Evolutionary conservation across 2,888 invertebrate genomes (phyloP).

Genomic region (Alloscopus bannaensis): DNA sequence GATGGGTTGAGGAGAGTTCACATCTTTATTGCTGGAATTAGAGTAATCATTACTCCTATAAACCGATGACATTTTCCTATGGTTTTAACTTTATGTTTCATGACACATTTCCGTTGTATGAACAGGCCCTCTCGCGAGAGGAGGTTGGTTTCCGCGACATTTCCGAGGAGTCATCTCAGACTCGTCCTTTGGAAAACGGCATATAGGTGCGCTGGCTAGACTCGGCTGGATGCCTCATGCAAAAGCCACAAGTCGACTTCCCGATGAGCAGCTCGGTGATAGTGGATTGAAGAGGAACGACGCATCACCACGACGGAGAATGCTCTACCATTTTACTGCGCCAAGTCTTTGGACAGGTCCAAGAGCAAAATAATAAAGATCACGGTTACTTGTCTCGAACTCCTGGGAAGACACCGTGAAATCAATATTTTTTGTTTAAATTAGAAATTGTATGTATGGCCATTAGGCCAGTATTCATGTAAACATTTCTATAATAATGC

Average conservation of each 20-base stretch:
- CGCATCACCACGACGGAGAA: conserved; percentile 51
- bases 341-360: conserved; percentile 61
- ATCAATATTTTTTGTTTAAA: conserved; percentile 17
- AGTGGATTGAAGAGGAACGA: conserved; percentile 63
- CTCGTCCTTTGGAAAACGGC: conserved; percentile 68
- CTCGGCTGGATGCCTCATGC: conserved; percentile 68
- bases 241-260: conserved; percentile 39
- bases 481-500: too few relatives aligned
- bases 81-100: too few relatives aligned
- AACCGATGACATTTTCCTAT: too few relatives aligned
- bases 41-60: too few relatives aligned
- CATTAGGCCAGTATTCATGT: too few relatives aligned
- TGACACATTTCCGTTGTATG: conserved; percentile 10
- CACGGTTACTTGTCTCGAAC: conserved; percentile 6
- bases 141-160: conserved; percentile 73
- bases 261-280: conserved; percentile 57
- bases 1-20: too few relatives aligned
- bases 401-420: conserved; percentile 14
- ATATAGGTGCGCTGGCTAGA: conserved; percentile 69
- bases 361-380: conserved; percentile 62
- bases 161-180: conserved; percentile 70
- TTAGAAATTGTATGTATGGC: too few relatives aligned
- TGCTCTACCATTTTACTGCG: conserved; percentile 60
- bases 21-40: too few relatives aligned
- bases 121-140: conserved; percentile 69